Evolutionary conservation across 2,888 invertebrate species (phyloP), one percentile per base, ranked within the genome.

Genomic region (Dastarcus helophoroides): DNA sequence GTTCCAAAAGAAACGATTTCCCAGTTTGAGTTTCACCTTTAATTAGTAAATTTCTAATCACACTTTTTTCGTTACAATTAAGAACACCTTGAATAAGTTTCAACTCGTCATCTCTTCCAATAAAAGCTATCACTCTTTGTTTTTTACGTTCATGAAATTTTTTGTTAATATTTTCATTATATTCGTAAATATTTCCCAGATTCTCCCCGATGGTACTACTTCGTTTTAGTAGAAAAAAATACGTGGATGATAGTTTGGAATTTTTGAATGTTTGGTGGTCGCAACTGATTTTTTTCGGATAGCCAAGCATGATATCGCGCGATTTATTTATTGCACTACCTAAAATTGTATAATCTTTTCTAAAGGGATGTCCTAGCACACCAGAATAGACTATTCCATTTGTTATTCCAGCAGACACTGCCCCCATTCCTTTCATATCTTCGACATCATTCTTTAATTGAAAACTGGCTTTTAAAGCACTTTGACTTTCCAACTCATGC

Each of bases 261-360:
- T 24, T 33, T 22, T 32, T 35, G 32, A 36, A 41, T 3, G 38
- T 36, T 26, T 38, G 33, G 14, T 32, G 33, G 15, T 40, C 40
- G 17, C 40, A 40, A 15, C 34, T 30, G n/a, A 40, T 35, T 29
- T 40, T 38, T 11, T 27, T 25, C 13, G 29, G 17, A 22, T 35
- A 35, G 10, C 25, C 32, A n/a, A 21, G 26, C 64, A 68, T 68
- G 9, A 77, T 60, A 21, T 72, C 62, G 2, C 71, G 73, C 1
- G 78, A 76, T 61, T 72, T 73, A 41, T 73, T 73, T 1, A 75
- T 69, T 19, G 68, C 62, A 3, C 68, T 59, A 3, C 78, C 77
- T 19, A 79, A 71, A 2, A 39, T 67, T 17, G 74, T 72, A 45
- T 75, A 79, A 50, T 76, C 73, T 50, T 34, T 27, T 7, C 42